A percentile compares a stretch with the other conserved stretches of the same genome.
Evolutionary conservation across 1,140 invertebrate genomes (phyloP).

Genomic region (Drosophila sechellia): DNA sequence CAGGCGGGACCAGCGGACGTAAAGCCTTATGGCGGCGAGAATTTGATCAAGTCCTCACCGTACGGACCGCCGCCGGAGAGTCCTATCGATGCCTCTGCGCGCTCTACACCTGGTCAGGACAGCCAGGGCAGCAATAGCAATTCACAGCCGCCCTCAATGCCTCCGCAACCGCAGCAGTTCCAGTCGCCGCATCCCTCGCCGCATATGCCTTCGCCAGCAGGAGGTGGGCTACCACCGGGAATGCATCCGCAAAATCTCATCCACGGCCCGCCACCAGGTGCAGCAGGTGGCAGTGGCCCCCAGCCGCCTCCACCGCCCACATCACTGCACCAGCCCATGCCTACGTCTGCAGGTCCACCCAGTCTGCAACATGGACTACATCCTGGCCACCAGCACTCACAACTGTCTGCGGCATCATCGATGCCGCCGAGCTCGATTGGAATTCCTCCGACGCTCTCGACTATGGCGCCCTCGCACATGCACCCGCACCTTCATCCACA

Average conservation of each 20-base stretch:
- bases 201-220: slow-evolving; percentile 78
- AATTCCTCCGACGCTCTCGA: slow-evolving; percentile 69
- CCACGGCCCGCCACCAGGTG: slow-evolving; percentile 48
- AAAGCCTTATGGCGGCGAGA: slow-evolving; percentile 73
- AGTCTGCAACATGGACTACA: slow-evolving; percentile 66
- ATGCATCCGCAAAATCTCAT: slow-evolving; percentile 88
- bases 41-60: slow-evolving; percentile 81
- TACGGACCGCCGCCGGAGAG: slow-evolving; percentile 77
- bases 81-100: slow-evolving; percentile 78
- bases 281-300: slow-evolving; percentile 26
- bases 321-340: slow-evolving; percentile 58
- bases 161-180: slow-evolving; percentile 75
- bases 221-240: slow-evolving; percentile 75
- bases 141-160: slow-evolving; percentile 81
- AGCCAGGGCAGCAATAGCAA: slow-evolving; percentile 84
- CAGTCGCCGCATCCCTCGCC: slow-evolving; percentile 83
- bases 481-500: slow-evolving; percentile 77
- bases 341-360: slow-evolving; percentile 41
- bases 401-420: slow-evolving; percentile 64
- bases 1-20: slow-evolving; percentile 47
- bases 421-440: slow-evolving; percentile 59
- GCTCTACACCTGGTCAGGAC: slow-evolving; percentile 83
- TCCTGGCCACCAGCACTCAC: slow-evolving; percentile 59
- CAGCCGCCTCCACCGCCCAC: slow-evolving; percentile 59
- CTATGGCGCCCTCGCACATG: slow-evolving; percentile 70